These are phyloP conservation scores for Nymphalis io DNA, from an alignment of 1,140 invertebrate species.

Conservation along the genomic window DNA sequence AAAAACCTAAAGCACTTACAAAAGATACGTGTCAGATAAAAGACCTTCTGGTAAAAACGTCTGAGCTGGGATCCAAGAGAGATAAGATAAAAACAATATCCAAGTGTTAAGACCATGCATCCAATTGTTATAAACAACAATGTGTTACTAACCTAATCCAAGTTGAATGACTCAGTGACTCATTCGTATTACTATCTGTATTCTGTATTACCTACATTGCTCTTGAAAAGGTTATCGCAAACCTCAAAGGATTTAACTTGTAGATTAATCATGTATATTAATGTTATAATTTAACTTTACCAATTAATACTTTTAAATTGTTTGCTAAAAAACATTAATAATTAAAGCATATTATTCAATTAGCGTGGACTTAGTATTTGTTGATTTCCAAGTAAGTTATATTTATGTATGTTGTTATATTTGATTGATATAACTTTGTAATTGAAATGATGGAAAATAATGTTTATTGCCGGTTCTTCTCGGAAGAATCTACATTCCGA, in stretches of 20 bases:
- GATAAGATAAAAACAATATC: not conserved
- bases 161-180: conserved; percentile 73
- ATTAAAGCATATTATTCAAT: too few relatives aligned
- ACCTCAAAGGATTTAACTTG: conserved; percentile 33
- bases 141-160: conserved; percentile 21
- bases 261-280: conserved; percentile 16
- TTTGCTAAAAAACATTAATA: too few relatives aligned
- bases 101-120: not conserved
- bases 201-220: conserved; percentile 54
- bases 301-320: too few relatives aligned
- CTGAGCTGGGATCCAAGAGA: not conserved
- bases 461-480: too few relatives aligned
- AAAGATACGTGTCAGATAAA: not conserved
- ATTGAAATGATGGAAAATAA: too few relatives aligned
- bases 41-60: not conserved
- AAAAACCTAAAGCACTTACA: too few relatives aligned
- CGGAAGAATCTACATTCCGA: too few relatives aligned
- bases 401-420: too few relatives aligned
- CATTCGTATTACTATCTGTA: conserved; percentile 53
- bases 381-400: too few relatives aligned
- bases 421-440: too few relatives aligned
- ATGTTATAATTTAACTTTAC: not conserved
- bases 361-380: not conserved
- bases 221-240: conserved; percentile 63
- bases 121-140: conserved; percentile 5